Percentiles rank a stretch among this genome's conserved stretches.
Conservation (phyloP, 1,140 invertebrate species). For the Venustaconcha ellipsiformis region DNA sequence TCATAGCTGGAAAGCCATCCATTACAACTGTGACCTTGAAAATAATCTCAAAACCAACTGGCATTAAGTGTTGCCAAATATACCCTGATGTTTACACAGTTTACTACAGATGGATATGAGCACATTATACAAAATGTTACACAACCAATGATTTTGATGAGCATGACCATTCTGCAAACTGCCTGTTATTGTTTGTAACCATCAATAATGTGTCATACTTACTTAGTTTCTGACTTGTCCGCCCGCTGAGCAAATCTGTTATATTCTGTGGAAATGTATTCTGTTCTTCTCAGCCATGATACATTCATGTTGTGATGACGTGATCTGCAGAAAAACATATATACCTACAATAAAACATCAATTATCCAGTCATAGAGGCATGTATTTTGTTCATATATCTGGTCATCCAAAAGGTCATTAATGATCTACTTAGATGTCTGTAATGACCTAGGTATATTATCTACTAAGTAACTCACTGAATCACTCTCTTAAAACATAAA, state of each 20-base stretch:
- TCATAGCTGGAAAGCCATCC: too few relatives aligned
- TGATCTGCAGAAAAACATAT: slow-evolving; percentile 57
- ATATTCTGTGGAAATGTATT: slow-evolving; percentile 98
- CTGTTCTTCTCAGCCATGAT: slow-evolving; percentile 82
- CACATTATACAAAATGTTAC: neutral
- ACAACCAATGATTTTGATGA: too few relatives aligned
- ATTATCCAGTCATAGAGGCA: too few relatives aligned
- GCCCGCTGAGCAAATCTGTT: slow-evolving; percentile 94
- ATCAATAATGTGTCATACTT: slow-evolving; percentile 21
- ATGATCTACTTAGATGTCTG: neutral
- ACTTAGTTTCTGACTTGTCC: slow-evolving; percentile 93
- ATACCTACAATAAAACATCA: neutral
- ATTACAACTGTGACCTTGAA: too few relatives aligned
- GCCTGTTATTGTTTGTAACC: neutral
- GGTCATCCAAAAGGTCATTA: neutral
- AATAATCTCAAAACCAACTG: too few relatives aligned
- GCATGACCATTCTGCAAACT: neutral
- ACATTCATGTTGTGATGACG: slow-evolving; percentile 75
- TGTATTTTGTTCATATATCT: too few relatives aligned
- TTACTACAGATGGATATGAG: neutral
- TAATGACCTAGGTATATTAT: neutral
- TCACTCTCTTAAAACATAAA: neutral
- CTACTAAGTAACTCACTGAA: neutral
- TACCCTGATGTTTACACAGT: too few relatives aligned
- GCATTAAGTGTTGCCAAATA: too few relatives aligned